phyloP scores from a whole-genome alignment of 35 echinoderm and acorn worm species.

The Patiria miniata region DNA sequence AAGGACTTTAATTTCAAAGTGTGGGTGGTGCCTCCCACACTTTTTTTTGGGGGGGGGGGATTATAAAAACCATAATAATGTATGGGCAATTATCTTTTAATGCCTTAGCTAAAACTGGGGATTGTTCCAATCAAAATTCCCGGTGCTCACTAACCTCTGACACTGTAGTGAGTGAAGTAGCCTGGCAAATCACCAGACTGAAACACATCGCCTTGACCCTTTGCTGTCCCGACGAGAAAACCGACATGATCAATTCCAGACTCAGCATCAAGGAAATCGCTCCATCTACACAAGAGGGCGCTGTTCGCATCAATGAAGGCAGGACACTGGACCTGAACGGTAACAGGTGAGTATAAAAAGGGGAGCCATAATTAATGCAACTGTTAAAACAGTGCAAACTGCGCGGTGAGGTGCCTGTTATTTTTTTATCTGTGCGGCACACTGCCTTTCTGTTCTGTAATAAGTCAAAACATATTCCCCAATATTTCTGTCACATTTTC shows the following conservation, averaged over 20 bases:
- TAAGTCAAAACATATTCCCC: too few species aligned
- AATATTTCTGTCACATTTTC: too few species aligned
- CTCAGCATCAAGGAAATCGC: conserved; percentile 41
- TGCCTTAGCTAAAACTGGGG: background rate
- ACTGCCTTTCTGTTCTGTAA: too few species aligned
- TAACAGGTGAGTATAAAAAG: background rate
- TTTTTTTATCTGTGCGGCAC: too few species aligned
- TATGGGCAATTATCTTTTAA: background rate
- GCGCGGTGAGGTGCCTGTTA: too few species aligned
- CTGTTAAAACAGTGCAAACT: too few species aligned
- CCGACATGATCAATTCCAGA: background rate
- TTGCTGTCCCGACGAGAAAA: conserved; percentile 30
- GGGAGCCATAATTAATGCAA: too few species aligned
- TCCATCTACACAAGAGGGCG: conserved; percentile 20
- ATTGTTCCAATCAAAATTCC: too few species aligned
- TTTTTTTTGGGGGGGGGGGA: background rate
- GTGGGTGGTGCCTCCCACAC: background rate
- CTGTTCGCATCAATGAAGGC: background rate
- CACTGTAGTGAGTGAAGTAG: background rate
- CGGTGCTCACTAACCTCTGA: conserved; percentile 12
- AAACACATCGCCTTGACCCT: conserved; percentile 16
- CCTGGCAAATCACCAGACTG: background rate
- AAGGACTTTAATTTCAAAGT: background rate
- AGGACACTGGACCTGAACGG: conserved; percentile 23
- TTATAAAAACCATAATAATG: background rate